phyloP scores from a whole-genome alignment of 2,113 vertebrate genomes.

The Nothobranchius furzeri region DNA sequence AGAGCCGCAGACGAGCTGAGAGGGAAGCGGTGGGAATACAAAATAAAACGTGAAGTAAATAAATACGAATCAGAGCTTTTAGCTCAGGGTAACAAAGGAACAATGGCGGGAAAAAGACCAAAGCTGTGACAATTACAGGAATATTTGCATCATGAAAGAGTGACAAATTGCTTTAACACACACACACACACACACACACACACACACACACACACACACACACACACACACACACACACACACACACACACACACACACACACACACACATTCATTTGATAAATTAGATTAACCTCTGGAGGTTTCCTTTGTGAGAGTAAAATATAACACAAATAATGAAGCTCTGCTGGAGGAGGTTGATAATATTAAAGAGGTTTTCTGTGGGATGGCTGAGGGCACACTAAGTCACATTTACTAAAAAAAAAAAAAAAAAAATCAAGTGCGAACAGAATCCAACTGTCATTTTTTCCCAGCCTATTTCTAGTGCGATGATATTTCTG shows the following conservation, averaged over 20 bases:
- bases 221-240: neutral
- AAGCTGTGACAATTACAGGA: conserved; percentile 44
- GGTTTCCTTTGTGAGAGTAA: conserved; percentile 24
- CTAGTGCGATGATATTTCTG: neutral
- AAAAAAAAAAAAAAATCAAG: neutral
- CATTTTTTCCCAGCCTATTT: conserved; percentile 1
- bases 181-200: too few species aligned
- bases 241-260: too few species aligned
- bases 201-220: conserved; percentile 32
- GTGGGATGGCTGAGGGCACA: neutral
- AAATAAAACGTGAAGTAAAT: conserved; percentile 26
- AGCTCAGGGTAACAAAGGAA: conserved; percentile 24
- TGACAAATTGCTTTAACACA: conserved; percentile 26
- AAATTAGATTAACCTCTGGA: conserved; percentile 56
- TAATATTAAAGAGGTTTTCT: conserved; percentile 13
- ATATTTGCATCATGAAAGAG: conserved; percentile 48
- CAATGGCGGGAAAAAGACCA: conserved; percentile 20
- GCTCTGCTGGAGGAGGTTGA: conserved; percentile 51
- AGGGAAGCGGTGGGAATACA: neutral
- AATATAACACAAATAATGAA: conserved; percentile 41
- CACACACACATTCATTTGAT: conserved; percentile 11
- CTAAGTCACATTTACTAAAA: neutral
- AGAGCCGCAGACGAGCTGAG: neutral
- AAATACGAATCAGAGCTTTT: conserved; percentile 28
- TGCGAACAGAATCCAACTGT: neutral